These are phyloP conservation scores for Lepidurus arcticus DNA, from an alignment of 1,140 invertebrate genomes.

Conservation along the genomic window DNA sequence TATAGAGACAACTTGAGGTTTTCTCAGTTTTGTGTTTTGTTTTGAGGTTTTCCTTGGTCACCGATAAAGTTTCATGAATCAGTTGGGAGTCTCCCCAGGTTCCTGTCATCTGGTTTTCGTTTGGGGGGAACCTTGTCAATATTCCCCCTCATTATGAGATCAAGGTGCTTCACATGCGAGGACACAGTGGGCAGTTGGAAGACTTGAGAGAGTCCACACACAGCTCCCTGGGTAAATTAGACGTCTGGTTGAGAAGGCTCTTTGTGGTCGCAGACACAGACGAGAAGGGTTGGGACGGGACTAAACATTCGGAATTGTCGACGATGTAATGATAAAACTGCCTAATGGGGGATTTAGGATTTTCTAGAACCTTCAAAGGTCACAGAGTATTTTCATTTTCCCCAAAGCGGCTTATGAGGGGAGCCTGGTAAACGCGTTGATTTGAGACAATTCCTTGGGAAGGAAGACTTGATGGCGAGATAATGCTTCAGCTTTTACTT, in stretches of 20 bases:
- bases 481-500: background rate
- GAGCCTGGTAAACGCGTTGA: background rate
- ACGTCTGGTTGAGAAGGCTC: background rate
- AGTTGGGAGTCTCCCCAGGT: too few species aligned
- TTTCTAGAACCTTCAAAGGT: too few species aligned
- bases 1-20: too few species aligned
- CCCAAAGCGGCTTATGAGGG: background rate
- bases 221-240: too few species aligned
- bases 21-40: too few species aligned
- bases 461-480: background rate
- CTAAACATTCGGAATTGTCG: background rate
- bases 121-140: background rate
- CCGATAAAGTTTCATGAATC: too few species aligned
- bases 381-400: too few species aligned
- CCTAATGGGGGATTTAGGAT: too few species aligned
- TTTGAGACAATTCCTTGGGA: background rate
- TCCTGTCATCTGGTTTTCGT: background rate
- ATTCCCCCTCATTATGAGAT: background rate
- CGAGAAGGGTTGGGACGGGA: too few species aligned
- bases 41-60: too few species aligned
- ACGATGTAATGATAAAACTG: conserved; percentile 15
- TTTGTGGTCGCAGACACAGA: too few species aligned
- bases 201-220: background rate
- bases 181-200: background rate
- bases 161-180: background rate